Base-by-base conservation (phyloP, 2,797 vertebrate species). In the Miichthys miiuy region DNA sequence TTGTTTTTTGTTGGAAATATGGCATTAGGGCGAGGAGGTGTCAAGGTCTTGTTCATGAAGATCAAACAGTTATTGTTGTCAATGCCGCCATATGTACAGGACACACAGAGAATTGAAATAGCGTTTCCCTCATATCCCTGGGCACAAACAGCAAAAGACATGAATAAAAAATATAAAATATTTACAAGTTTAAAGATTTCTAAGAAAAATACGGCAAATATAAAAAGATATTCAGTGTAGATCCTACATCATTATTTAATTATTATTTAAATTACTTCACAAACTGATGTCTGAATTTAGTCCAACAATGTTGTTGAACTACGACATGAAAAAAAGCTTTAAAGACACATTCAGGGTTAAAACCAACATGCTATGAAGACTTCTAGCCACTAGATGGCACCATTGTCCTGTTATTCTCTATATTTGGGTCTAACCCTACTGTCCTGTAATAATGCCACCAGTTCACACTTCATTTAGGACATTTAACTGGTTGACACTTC, bases 341-440 rank as follows among this genome's bases (percentile, higher is more conserved):
- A 18, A 42, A 23, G 4, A 46, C 23, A 12, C 12, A 2, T 57
- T 18, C 16, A 4, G 17, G 21, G 18, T 66, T 48, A 9, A 47
- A 55, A 44, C n/a, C 8, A 23, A 42, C 56, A 0, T 47, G 64
- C 52, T 48, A 6, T 57, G 13, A 23, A 6, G 3, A 17, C n/a
- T 60, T 62, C 10, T 30, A 2, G 58, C 89, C 92, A 91, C 86
- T 76, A 92, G 93, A 74, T 84, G 90, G 86, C 79, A 66, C 8
- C 44, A 14, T 44, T 68, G 72, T 57, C 46, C 23, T 18, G 13
- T 57, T 21, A 5, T 41, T 14, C 27, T 47, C 20, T 76, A 2
- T 71, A 27, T 25, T 50, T 51, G 8, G 11, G 21, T 42, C 16
- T 2, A 3, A 20, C 12, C 54, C n/a, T 62, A n/a, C 6, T 38